A percentile compares a stretch with the other conserved stretches of the same genome.
These are phyloP conservation scores for Drosophila teissieri DNA, from an alignment of 1,140 invertebrate genomes.

Conservation along the genomic window DNA sequence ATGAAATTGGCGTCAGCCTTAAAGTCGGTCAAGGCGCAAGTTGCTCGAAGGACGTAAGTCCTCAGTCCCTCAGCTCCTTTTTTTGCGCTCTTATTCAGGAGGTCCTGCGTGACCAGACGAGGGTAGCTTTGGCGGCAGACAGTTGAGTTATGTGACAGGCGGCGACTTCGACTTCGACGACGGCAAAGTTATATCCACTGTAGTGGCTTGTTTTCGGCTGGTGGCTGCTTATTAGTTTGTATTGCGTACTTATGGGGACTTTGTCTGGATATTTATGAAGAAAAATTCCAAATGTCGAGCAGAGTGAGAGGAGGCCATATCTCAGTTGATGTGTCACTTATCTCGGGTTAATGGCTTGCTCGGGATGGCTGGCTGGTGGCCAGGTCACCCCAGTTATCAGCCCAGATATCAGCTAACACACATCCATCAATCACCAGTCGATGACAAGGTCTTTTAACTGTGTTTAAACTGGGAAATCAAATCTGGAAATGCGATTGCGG, in stretches of 20 bases:
- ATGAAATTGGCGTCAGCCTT: conserved; percentile 83
- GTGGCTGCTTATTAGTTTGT: conserved; percentile 78
- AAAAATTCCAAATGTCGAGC: conserved; percentile 48
- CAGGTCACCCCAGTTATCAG: conserved; percentile 1
- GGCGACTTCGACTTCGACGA: conserved; percentile 39
- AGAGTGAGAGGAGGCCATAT: conserved; percentile 28
- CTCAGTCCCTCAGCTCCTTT: conserved; percentile 7
- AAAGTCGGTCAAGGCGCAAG: conserved; percentile 76
- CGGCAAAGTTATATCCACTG: conserved; percentile 42
- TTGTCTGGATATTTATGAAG: conserved; percentile 76
- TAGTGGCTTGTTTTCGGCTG: conserved; percentile 63
- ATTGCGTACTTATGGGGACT: conserved; percentile 53
- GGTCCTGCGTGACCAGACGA: conserved; percentile 77
- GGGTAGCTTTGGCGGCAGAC: conserved; percentile 77
- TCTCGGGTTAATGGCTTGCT: conserved; percentile 56
- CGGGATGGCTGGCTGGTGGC: background rate
- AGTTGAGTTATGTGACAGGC: conserved; percentile 79
- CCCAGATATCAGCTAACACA: conserved; percentile 24
- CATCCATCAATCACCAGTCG: conserved; percentile 69
- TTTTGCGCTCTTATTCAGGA: conserved; percentile 12
- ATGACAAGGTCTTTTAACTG: conserved; percentile 59
- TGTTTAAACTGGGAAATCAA: conserved; percentile 62
- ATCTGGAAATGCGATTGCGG: conserved; percentile 45
- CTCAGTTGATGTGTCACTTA: conserved; percentile 70
- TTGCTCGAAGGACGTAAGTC: conserved; percentile 28